Conservation (phyloP, 2,113 vertebrate species). For the Phaetusa simplex region DNA sequence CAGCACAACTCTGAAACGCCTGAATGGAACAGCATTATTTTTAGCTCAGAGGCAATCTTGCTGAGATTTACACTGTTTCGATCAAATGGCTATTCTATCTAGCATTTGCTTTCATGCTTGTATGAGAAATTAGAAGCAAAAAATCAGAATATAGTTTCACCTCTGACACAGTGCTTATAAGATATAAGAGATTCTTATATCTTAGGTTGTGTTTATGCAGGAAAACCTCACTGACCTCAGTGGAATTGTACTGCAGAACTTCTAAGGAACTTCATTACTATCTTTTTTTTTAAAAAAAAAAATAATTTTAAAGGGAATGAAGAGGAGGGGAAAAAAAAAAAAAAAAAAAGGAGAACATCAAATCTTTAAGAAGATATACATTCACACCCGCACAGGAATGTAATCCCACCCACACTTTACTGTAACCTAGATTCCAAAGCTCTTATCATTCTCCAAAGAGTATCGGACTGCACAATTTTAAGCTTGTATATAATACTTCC, state of each 20-base stretch:
- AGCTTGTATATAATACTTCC: not conserved
- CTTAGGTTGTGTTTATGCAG: not conserved
- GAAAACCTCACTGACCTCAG: not conserved
- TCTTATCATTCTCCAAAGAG: not conserved
- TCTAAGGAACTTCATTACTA: not conserved
- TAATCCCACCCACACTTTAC: slow-evolving; percentile 19
- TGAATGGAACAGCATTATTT: slow-evolving; percentile 8
- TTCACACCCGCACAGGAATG: not conserved
- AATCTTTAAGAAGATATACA: slow-evolving; percentile 32
- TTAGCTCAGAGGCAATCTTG: not conserved
- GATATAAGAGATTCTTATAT: not conserved
- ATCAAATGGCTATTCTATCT: not conserved
- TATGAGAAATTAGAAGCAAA: not conserved
- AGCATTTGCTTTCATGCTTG: not conserved
- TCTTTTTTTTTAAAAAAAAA: not conserved
- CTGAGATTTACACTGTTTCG: not conserved
- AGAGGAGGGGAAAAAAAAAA: too few relatives aligned
- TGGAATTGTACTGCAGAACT: not conserved
- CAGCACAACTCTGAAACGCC: not conserved
- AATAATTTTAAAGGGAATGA: not conserved
- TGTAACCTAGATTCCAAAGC: slow-evolving; percentile 52
- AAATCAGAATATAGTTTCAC: not conserved
- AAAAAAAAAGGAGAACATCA: not conserved
- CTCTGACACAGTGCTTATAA: not conserved
- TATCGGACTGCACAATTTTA: not conserved